phyloP scores from a whole-genome alignment of 2,113 vertebrate genomes.

The Bubalus kerabau region DNA sequence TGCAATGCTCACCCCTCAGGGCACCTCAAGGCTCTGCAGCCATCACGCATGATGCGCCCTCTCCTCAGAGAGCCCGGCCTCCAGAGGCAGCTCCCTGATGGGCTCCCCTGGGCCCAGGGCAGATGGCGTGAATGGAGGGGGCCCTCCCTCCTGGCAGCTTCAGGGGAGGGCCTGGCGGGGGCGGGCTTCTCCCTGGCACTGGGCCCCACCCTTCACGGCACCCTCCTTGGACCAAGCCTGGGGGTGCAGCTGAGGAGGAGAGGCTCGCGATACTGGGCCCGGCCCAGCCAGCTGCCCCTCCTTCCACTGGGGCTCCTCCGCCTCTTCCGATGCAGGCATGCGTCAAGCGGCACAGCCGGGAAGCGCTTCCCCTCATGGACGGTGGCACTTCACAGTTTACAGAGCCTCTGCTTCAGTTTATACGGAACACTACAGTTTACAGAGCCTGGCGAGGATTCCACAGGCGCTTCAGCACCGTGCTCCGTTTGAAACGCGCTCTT shows the following conservation, averaged over 20 bases:
- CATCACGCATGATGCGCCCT: accelerated
- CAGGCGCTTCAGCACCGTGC: background rate
- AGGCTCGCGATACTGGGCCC: background rate
- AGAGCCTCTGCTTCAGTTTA: background rate
- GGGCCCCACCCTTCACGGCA: background rate
- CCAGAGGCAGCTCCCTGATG: background rate
- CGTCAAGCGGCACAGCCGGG: background rate
- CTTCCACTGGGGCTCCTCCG: background rate
- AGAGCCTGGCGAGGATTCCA: background rate
- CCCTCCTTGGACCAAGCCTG: too few species aligned
- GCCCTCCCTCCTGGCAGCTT: background rate
- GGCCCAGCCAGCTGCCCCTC: background rate
- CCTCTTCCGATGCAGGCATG: background rate
- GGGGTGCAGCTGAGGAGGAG: background rate
- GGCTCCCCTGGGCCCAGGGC: background rate
- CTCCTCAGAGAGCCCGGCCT: background rate
- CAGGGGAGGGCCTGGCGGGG: background rate
- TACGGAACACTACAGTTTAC: too few species aligned
- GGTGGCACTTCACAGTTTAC: background rate
- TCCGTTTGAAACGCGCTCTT: background rate
- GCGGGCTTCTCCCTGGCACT: background rate
- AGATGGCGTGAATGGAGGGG: background rate
- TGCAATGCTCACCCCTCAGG: background rate
- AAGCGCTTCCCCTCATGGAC: background rate
- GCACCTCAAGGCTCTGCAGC: background rate